Evolutionary conservation across 2,888 invertebrate species (phyloP), one percentile per base, ranked within the genome.

Genomic region (Pristionchus mayeri): DNA sequence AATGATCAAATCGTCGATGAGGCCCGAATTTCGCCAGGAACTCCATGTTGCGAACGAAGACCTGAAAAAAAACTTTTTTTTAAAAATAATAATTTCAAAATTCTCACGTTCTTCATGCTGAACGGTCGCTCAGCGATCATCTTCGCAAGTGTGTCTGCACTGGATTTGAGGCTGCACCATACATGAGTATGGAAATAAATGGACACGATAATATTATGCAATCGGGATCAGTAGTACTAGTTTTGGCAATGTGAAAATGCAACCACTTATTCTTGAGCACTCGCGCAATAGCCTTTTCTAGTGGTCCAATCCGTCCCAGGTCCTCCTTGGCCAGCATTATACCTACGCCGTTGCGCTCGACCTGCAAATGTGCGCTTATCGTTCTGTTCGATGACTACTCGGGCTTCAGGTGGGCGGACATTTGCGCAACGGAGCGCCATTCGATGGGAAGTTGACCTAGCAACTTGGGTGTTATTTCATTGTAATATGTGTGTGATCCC

Each of bases 21-120:
- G 79, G 79, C 9, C 79, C 79, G 37, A 52, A 40, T n/a, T 54
- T 79, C 34, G 37, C 79, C 37, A 63, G 63, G 11, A 63, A 63
- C 34, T 63, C 63, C 63, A 63, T 63, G 30, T 63, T 63, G 3
- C 63, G 63, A 27, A 63, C 63, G n/a, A 63, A 63, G 30, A 63
- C 21, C 63, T 63, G 63, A 34, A 18, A 44, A n/a, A n/a, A n/a
- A n/a, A n/a, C n/a, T n/a, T 44, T 44, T 13, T 9, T 44, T 6
- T 9, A 44, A 9, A 13, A 44, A 44, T 44, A 6, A 44, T 60
- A 16, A 13, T 30, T 30, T 13, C 27, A 2, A 9, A 1, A 2
- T 13, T 6, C 71, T 71, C 24, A 71, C 71, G 2, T 78, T 50
- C 30, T 50, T 78, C 76, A 50, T 50, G 0, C 27, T 2, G 30